phyloP scores from a whole-genome alignment of 2,888 invertebrate species.

The Geophilus truncorum region DNA sequence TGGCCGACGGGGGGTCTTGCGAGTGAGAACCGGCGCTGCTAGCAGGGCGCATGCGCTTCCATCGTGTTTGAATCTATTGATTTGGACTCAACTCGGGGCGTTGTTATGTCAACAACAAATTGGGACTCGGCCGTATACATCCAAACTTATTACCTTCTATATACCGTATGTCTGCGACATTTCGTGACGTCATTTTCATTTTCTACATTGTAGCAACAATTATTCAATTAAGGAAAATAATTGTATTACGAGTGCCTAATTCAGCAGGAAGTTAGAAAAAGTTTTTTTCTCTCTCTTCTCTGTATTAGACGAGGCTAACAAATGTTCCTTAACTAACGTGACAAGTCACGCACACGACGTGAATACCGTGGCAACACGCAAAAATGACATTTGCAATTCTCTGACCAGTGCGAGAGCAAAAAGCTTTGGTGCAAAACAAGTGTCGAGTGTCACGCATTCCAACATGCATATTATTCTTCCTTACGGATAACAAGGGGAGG shows the following conservation, averaged over 20 bases:
- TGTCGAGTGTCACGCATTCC: slow-evolving; percentile 25
- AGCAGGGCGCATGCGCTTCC: background rate
- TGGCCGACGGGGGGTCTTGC: background rate
- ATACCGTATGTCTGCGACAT: background rate
- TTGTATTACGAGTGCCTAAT: background rate
- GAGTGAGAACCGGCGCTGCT: background rate
- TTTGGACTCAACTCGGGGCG: slow-evolving; percentile 25
- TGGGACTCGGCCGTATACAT: slow-evolving; percentile 3
- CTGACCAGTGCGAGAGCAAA: slow-evolving; percentile 22
- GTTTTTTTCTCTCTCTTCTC: background rate
- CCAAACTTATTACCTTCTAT: background rate
- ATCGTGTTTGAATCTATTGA: slow-evolving; percentile 22
- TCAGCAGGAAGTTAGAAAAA: background rate
- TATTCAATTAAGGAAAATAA: background rate
- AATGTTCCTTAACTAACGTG: slow-evolving; percentile 11
- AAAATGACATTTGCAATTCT: slow-evolving; percentile 24
- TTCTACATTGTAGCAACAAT: background rate
- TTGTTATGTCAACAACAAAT: slow-evolving; percentile 25
- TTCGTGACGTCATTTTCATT: background rate
- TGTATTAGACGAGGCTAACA: background rate
- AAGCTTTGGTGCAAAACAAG: slow-evolving; percentile 24
- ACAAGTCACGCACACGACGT: slow-evolving; percentile 1
- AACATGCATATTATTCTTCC: slow-evolving; percentile 21
- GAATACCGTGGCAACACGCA: slow-evolving; percentile 7
- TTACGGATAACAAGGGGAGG: background rate